A percentile compares a stretch with the other conserved stretches of the same genome.
Conservation (phyloP, 1,140 invertebrate species). For the Aphis craccivora region DNA sequence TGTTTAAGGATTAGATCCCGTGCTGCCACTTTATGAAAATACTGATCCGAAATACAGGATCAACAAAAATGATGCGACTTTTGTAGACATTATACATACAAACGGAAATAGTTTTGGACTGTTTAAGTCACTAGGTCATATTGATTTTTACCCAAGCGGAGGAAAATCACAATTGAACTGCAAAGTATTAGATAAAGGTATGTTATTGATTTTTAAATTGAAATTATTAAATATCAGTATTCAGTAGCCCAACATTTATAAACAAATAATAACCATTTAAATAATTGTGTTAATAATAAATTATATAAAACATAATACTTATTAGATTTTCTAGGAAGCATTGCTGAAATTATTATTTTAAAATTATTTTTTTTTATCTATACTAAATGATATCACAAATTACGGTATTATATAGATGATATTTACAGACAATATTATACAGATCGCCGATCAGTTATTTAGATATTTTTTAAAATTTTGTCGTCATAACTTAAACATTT, state of each 20-base stretch:
- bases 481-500: background rate
- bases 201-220: background rate
- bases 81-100: conserved; percentile 79
- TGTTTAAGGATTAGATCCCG: conserved; percentile 70
- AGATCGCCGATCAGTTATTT: background rate
- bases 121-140: background rate
- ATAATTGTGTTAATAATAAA: background rate
- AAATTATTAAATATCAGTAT: background rate
- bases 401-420: background rate
- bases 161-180: conserved; percentile 63
- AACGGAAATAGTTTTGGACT: background rate
- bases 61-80: conserved; percentile 71
- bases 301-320: background rate
- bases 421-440: background rate
- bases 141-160: conserved; percentile 63
- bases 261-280: background rate
- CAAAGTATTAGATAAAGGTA: background rate
- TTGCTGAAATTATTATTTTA: too few species aligned
- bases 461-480: background rate
- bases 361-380: too few species aligned
- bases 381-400: too few species aligned
- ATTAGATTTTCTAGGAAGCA: too few species aligned
- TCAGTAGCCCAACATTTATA: background rate
- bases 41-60: conserved; percentile 68
- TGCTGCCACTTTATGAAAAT: conserved; percentile 73